phyloP scores from a whole-genome alignment of 2,797 vertebrate genomes.

The Miichthys miiuy region DNA sequence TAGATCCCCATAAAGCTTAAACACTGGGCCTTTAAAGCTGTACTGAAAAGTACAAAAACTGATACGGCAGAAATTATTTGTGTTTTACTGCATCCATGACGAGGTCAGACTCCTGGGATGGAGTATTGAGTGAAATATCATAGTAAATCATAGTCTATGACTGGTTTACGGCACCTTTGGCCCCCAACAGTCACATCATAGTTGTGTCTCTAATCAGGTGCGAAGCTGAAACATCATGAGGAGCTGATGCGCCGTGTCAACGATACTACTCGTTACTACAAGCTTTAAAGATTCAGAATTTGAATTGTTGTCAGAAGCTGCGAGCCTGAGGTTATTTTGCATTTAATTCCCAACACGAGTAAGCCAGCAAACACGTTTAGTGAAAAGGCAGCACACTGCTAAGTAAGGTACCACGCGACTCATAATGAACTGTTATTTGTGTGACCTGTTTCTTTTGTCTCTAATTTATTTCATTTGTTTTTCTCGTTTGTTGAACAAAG shows the following conservation, averaged over 20 bases:
- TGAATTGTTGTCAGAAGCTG: background rate
- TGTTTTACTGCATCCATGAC: background rate
- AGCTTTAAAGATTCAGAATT: background rate
- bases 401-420: background rate
- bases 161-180: background rate
- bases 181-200: background rate
- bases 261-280: background rate
- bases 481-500: background rate
- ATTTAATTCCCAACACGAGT: background rate
- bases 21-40: background rate
- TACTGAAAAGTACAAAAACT: background rate
- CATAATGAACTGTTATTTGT: background rate
- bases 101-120: background rate
- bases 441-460: background rate
- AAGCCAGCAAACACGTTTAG: background rate
- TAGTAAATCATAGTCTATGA: too few species aligned
- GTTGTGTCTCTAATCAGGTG: background rate
- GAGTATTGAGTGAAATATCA: background rate
- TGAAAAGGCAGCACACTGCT: background rate
- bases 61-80: background rate
- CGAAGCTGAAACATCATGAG: background rate
- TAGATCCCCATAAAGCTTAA: too few species aligned
- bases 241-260: background rate
- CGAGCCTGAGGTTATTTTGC: background rate
- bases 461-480: background rate